These are phyloP conservation scores for Drosophila paracracens DNA, from an alignment of 2,888 invertebrate genomes.

Conservation along the genomic window DNA sequence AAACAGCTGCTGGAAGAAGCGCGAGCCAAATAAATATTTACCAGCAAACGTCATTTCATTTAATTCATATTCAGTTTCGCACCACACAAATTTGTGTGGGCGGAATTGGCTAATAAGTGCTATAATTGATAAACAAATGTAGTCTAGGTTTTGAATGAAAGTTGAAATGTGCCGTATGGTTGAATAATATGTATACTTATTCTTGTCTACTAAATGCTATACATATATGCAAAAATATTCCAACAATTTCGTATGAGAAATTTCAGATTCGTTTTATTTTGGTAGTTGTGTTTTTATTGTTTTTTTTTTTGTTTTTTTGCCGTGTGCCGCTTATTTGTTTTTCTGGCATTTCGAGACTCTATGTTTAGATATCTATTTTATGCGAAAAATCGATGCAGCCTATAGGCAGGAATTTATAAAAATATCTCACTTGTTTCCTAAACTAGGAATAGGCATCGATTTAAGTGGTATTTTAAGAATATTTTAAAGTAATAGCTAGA, in stretches of 20 bases:
- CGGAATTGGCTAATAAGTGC: slow-evolving; percentile 35
- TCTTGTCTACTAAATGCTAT: background rate
- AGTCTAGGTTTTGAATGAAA: slow-evolving; percentile 47
- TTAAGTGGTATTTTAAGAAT: background rate
- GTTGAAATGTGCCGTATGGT: slow-evolving; percentile 35
- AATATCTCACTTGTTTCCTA: slow-evolving; percentile 7
- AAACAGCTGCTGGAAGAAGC: slow-evolving; percentile 66
- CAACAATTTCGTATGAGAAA: slow-evolving; percentile 36
- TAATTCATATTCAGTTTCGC: slow-evolving; percentile 47
- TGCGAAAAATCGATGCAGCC: slow-evolving; percentile 29
- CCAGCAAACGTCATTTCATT: slow-evolving; percentile 45
- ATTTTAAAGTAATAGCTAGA: background rate
- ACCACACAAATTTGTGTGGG: slow-evolving; percentile 9
- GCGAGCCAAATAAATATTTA: slow-evolving; percentile 47
- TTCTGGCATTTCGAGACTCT: slow-evolving; percentile 51
- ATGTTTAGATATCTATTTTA: slow-evolving; percentile 53
- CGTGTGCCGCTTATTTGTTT: slow-evolving; percentile 32
- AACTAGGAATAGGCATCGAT: background rate
- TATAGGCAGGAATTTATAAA: slow-evolving; percentile 29
- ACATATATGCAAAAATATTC: slow-evolving; percentile 25
- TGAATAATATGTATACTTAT: slow-evolving; percentile 22
- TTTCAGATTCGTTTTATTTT: slow-evolving; percentile 39
- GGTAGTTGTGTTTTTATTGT: background rate
- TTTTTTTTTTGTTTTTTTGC: slow-evolving; percentile 6
- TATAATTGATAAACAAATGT: slow-evolving; percentile 53